Evolutionary conservation across 2,797 vertebrate species (phyloP).

Genomic region (Melanotaenia pygmaea): DNA sequence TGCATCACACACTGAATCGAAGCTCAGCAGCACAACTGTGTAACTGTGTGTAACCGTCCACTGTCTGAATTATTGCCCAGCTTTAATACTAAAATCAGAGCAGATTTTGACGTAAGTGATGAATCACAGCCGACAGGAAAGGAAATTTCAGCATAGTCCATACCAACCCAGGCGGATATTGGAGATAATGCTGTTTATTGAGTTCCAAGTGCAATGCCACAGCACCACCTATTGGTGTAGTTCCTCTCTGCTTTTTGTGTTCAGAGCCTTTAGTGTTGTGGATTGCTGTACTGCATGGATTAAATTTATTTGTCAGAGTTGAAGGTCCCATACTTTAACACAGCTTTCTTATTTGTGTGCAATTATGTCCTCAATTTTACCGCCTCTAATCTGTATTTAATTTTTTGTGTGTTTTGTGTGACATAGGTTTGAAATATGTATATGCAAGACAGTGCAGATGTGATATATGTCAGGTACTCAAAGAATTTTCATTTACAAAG

Average conservation of each 20-base stretch:
- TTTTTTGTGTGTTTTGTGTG: neutral
- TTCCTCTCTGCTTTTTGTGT: neutral
- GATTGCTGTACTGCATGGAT: neutral
- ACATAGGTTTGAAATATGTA: neutral
- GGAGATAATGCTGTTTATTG: conserved; percentile 10
- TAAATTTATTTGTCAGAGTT: neutral
- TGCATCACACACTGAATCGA: conserved; percentile 43
- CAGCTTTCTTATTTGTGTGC: neutral
- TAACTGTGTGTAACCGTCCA: conserved; percentile 30
- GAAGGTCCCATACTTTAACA: neutral
- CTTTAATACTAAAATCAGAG: conserved; percentile 46
- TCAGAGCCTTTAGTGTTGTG: neutral
- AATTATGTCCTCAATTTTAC: neutral
- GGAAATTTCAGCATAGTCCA: conserved; percentile 38
- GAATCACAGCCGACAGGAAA: conserved; percentile 50
- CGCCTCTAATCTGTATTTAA: neutral
- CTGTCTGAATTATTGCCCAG: conserved; percentile 36
- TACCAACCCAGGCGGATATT: conserved; percentile 35
- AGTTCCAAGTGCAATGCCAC: conserved; percentile 15
- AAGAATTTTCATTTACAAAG: neutral
- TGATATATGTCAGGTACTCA: neutral
- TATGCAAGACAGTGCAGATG: neutral
- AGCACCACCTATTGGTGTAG: conserved; percentile 73
- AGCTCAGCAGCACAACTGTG: conserved; percentile 25
- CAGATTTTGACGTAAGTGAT: conserved; percentile 62